A percentile compares a stretch with the other conserved stretches of the same genome.
phyloP scores from a whole-genome alignment of 2,888 invertebrate species.

The Eupeodes latifasciatus region DNA sequence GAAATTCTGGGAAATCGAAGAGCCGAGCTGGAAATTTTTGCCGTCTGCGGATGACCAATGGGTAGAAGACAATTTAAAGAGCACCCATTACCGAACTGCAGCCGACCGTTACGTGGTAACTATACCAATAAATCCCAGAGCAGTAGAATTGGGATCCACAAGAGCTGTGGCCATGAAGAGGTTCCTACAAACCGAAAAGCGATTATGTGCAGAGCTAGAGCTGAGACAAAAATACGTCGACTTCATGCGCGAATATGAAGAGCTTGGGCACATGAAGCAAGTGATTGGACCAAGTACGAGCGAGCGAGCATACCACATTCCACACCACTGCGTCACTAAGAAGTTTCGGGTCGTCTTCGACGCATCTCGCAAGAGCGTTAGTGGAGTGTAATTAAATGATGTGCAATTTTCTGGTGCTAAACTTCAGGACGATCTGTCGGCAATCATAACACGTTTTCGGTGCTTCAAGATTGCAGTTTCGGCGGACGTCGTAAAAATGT shows the following conservation, averaged over 20 bases:
- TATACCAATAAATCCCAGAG: slow-evolving; percentile 28
- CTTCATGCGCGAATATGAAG: slow-evolving; percentile 30
- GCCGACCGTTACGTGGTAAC: slow-evolving; percentile 25
- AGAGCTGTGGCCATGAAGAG: slow-evolving; percentile 22
- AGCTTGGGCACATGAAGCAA: slow-evolving; percentile 6
- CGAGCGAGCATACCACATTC: slow-evolving; percentile 13
- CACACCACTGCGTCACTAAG: neutral
- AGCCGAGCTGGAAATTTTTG: neutral
- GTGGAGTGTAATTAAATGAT: slow-evolving; percentile 30
- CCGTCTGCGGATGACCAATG: slow-evolving; percentile 27
- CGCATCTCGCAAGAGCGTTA: neutral
- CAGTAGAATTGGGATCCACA: neutral
- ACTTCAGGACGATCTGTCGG: slow-evolving; percentile 24
- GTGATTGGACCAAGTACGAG: neutral
- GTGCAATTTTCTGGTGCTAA: slow-evolving; percentile 25
- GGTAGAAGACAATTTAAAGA: slow-evolving; percentile 44
- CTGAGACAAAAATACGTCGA: slow-evolving; percentile 23
- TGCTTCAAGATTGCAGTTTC: slow-evolving; percentile 21
- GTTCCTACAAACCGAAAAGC: neutral
- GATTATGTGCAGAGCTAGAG: slow-evolving; percentile 7
- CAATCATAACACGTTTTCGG: neutral
- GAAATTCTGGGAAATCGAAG: slow-evolving; percentile 31
- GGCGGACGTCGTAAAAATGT: no score
- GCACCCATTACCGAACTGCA: slow-evolving; percentile 11
- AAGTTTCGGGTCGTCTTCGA: no score